A percentile compares a stretch with the other conserved stretches of the same genome.
phyloP scores from a whole-genome alignment of 2,888 invertebrate genomes.

The Sylvicola fuscatus region DNA sequence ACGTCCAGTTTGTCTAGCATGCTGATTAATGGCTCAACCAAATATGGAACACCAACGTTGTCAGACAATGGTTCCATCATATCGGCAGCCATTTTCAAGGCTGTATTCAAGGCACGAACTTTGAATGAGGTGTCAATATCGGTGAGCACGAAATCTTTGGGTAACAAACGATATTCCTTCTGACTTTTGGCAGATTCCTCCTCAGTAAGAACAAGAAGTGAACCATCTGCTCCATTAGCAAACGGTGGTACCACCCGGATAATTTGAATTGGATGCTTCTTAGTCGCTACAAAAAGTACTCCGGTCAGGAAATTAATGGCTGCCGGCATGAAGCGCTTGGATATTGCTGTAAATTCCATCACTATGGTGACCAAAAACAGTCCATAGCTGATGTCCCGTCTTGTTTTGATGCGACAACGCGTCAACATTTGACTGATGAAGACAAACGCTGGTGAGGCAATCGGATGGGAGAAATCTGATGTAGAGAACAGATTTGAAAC shows the following conservation, averaged over 20 bases:
- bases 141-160: conserved; percentile 31
- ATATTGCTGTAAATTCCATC: conserved; percentile 57
- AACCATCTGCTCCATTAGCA: conserved; percentile 29
- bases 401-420: conserved; percentile 37
- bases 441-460: conserved; percentile 66
- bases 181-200: conserved; percentile 23
- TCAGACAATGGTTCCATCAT: conserved; percentile 28
- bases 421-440: conserved; percentile 67
- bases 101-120: conserved; percentile 34
- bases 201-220: conserved; percentile 35
- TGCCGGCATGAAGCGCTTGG: conserved; percentile 64
- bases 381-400: conserved; percentile 52
- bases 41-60: conserved; percentile 16
- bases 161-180: conserved; percentile 18
- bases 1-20: conserved; percentile 34
- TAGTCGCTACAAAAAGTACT: conserved; percentile 46
- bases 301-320: conserved; percentile 61
- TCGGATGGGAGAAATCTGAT: conserved; percentile 74
- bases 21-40: conserved; percentile 33
- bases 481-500: conserved; percentile 63
- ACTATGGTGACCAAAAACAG: conserved; percentile 51
- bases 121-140: conserved; percentile 41
- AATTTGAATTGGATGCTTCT: conserved; percentile 35
- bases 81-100: conserved; percentile 35
- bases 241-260: conserved; percentile 50